Conservation (phyloP, 30 jellyfish, hydroid and myxozoan species). For the Morbakka virulenta region DNA sequence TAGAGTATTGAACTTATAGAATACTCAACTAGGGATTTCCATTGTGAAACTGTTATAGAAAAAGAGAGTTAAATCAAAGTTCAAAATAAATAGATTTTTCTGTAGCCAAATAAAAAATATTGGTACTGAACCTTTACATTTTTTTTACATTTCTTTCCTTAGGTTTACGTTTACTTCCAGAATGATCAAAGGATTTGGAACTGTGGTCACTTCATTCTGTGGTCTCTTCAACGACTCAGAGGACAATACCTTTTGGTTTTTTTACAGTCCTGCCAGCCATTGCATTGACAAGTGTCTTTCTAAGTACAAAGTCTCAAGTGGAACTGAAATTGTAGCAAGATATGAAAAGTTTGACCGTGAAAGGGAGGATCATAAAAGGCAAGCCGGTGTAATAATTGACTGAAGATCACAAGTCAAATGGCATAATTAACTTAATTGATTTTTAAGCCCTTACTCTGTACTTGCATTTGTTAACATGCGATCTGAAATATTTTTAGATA, state of each 20-base stretch:
- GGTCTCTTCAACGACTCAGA: slow-evolving; percentile 60
- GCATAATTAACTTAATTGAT: no score
- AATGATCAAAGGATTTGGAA: slow-evolving; percentile 51
- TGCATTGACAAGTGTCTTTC: slow-evolving; percentile 36
- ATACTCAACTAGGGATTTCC: no score
- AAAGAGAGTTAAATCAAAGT: no score
- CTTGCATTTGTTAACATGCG: no score
- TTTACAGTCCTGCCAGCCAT: slow-evolving; percentile 56
- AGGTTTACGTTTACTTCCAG: slow-evolving; percentile 46
- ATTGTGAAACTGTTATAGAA: no score
- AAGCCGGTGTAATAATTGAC: slow-evolving; percentile 31
- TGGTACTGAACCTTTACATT: no score
- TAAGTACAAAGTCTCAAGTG: slow-evolving; percentile 39
- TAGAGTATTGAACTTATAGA: no score
- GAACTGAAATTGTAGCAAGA: slow-evolving; percentile 68
- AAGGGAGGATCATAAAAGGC: slow-evolving; percentile 64
- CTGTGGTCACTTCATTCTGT: slow-evolving; percentile 60
- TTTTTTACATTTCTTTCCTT: neutral
- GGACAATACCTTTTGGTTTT: slow-evolving; percentile 54
- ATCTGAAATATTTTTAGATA: no score
- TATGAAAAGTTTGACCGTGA: slow-evolving; percentile 44
- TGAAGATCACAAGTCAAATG: no score
- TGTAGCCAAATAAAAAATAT: no score
- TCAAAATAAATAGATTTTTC: no score
- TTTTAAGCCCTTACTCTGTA: no score